phyloP scores from a whole-genome alignment of 2,888 invertebrate genomes.

The Drosophila mayaguana region DNA sequence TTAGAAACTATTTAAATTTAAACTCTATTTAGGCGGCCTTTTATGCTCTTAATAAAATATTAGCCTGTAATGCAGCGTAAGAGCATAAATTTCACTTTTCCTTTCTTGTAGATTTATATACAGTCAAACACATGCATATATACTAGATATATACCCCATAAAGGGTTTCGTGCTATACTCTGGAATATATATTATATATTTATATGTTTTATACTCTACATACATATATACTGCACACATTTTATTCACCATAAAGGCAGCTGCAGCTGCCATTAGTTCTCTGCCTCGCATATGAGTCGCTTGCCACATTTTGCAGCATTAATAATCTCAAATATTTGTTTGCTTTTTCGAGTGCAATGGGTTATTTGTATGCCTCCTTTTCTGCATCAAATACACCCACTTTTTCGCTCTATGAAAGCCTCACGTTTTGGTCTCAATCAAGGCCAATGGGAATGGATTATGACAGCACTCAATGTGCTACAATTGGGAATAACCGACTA shows the following conservation, averaged over 20 bases:
- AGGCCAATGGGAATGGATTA: constrained; percentile 52
- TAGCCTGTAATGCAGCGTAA: too few species aligned
- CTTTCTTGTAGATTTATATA: neutral
- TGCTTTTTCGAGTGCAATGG: constrained; percentile 32
- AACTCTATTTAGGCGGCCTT: neutral
- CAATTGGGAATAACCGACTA: constrained; percentile 1
- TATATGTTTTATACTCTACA: neutral
- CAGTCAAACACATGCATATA: neutral
- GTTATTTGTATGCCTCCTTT: constrained; percentile 13
- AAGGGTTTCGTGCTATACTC: neutral
- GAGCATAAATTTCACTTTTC: neutral
- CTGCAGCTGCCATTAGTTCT: constrained; percentile 11
- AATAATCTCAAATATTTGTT: constrained; percentile 36
- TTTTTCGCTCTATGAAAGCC: constrained; percentile 34
- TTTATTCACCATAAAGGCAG: constrained; percentile 6
- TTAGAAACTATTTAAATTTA: neutral
- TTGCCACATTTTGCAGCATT: constrained; percentile 13
- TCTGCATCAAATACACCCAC: constrained; percentile 1
- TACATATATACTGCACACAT: neutral
- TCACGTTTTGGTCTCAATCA: constrained; percentile 63
- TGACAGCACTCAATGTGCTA: neutral
- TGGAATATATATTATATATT: neutral
- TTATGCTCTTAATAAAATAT: neutral
- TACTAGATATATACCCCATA: neutral
- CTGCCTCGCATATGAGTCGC: constrained; percentile 3